Percentiles rank a stretch among this genome's conserved stretches.
Conservation (phyloP, 2,797 vertebrate genomes). For the Amniataba percoides region DNA sequence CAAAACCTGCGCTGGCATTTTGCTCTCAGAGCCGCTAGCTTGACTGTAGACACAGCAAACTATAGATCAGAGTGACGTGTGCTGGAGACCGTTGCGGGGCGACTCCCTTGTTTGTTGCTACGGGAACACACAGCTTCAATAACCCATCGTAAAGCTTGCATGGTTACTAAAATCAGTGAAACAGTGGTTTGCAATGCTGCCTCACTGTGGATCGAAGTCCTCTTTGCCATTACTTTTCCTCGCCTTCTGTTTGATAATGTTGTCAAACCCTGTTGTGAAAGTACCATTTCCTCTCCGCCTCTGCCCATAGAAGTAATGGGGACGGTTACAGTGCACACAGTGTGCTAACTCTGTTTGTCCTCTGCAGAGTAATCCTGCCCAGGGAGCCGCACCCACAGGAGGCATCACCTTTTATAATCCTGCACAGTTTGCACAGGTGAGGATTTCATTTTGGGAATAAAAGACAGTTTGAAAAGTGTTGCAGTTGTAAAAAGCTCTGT, state of each 20-base stretch:
- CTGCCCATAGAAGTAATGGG: constrained; percentile 1
- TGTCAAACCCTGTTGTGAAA: neutral
- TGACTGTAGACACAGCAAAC: neutral
- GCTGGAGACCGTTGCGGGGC: constrained; percentile 64
- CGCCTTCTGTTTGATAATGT: constrained; percentile 9
- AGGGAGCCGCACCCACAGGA: constrained; percentile 79
- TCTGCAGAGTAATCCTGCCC: constrained; percentile 82
- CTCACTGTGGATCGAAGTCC: constrained; percentile 40
- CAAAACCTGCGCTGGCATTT: neutral
- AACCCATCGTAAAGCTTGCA: constrained; percentile 75
- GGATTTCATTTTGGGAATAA: too few relatives aligned
- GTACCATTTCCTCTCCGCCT: neutral
- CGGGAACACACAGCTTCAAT: constrained; percentile 59
- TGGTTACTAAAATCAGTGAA: constrained; percentile 65
- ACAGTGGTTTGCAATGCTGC: constrained; percentile 53
- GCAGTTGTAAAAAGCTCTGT: neutral
- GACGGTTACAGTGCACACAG: neutral
- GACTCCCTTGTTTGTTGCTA: constrained; percentile 29
- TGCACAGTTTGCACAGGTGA: constrained; percentile 92
- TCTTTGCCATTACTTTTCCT: constrained; percentile 18
- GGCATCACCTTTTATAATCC: constrained; percentile 93
- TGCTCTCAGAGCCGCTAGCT: neutral
- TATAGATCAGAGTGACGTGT: constrained; percentile 41
- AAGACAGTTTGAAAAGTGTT: neutral
- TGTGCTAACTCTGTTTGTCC: constrained; percentile 49